These are phyloP conservation scores for Embidobia sp. DNA, from an alignment of 2,888 invertebrate species.

Conservation along the genomic window DNA sequence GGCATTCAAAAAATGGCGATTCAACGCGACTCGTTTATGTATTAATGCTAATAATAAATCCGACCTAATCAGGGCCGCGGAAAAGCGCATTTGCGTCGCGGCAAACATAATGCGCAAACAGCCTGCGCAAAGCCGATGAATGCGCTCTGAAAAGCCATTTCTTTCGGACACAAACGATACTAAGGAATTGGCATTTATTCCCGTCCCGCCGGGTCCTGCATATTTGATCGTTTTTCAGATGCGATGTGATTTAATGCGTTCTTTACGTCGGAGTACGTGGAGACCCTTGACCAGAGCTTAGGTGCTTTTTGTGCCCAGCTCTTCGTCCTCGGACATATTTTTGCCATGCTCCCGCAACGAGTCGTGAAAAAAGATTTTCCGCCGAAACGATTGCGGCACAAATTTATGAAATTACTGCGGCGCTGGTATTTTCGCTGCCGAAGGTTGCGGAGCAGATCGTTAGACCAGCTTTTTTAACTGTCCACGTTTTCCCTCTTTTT, in stretches of 20 bases:
- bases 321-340: no score
- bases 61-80: conserved; percentile 29
- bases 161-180: conserved; percentile 51
- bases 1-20: conserved; percentile 16
- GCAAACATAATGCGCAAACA: conserved; percentile 42
- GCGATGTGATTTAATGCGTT: conserved; percentile 45
- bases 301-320: conserved; percentile 33
- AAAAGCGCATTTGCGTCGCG: conserved; percentile 15
- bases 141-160: conserved; percentile 49
- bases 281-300: conserved; percentile 43
- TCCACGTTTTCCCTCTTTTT: no score
- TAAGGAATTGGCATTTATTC: conserved; percentile 48
- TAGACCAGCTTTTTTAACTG: no score
- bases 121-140: conserved; percentile 33
- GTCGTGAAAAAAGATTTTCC: conserved; percentile 35
- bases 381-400: conserved; percentile 5
- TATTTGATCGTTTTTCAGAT: conserved; percentile 55
- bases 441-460: no score
- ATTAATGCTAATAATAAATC: conserved; percentile 39
- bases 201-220: conserved; percentile 34
- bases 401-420: conserved; percentile 11
- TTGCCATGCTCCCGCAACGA: no score
- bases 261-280: conserved; percentile 36
- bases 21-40: conserved; percentile 32
- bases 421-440: no score